These are phyloP conservation scores for Pseudopleuronectes americanus DNA, from an alignment of 2,797 vertebrate species.

Conservation along the genomic window DNA sequence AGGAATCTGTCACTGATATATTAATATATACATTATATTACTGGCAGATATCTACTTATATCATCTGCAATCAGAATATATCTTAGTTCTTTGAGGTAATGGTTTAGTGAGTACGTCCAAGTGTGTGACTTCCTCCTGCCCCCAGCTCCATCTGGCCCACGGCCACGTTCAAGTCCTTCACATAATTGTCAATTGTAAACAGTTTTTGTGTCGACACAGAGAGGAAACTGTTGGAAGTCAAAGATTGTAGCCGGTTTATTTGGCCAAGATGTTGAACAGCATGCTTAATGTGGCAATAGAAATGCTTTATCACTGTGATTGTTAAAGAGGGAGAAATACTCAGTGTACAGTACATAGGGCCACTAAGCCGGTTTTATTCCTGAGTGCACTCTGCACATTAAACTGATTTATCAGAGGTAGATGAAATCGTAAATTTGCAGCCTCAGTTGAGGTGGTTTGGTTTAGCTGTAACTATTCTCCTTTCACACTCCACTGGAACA, in stretches of 20 bases:
- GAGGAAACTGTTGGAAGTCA: slow-evolving; percentile 40
- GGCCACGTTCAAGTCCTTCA: slow-evolving; percentile 38
- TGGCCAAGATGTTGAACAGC: slow-evolving; percentile 43
- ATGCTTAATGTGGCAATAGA: slow-evolving; percentile 15
- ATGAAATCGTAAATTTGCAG: slow-evolving; percentile 51
- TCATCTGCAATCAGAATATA: background rate
- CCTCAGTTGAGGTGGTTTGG: slow-evolving; percentile 10
- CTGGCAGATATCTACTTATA: too few relatives aligned
- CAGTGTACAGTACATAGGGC: slow-evolving; percentile 4
- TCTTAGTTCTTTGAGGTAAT: background rate
- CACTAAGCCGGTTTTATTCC: slow-evolving; percentile 17
- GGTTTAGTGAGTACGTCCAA: background rate
- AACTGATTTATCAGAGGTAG: slow-evolving; percentile 46
- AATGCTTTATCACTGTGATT: slow-evolving; percentile 45
- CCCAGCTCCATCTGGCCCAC: slow-evolving; percentile 31
- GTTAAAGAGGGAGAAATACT: slow-evolving; percentile 33
- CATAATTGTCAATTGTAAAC: slow-evolving; percentile 51
- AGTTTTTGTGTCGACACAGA: slow-evolving; percentile 3
- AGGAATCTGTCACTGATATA: too few relatives aligned
- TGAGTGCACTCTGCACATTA: slow-evolving; percentile 42
- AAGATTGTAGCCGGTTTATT: slow-evolving; percentile 31
- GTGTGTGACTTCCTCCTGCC: slow-evolving; percentile 7
- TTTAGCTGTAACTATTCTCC: slow-evolving; percentile 19
- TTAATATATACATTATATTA: too few relatives aligned
- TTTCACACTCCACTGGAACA: slow-evolving; percentile 50